phyloP scores from a whole-genome alignment of 2,113 vertebrate species.

The Anhinga anhinga region DNA sequence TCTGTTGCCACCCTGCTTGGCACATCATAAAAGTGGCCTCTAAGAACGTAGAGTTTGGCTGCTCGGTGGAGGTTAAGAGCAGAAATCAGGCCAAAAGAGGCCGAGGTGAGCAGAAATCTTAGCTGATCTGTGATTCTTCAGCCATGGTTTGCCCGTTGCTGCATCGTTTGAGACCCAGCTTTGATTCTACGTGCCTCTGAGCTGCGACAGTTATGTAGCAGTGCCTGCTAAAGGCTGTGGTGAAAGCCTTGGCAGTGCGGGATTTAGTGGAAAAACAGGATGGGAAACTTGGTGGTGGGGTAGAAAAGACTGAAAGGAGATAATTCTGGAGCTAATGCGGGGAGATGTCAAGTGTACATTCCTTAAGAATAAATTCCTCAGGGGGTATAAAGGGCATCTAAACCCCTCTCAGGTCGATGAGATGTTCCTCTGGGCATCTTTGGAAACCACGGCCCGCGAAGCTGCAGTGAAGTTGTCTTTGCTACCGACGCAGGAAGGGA shows the following conservation, averaged over 20 bases:
- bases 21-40: not conserved
- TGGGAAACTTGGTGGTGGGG: not conserved
- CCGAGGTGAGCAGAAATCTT: not conserved
- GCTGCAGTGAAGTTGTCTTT: not conserved
- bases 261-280: not conserved
- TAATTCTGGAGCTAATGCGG: not conserved
- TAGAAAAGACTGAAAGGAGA: not conserved
- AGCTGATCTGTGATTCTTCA: not conserved
- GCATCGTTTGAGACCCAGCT: not conserved
- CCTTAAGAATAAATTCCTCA: not conserved
- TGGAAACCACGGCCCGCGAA: not conserved
- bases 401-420: not conserved
- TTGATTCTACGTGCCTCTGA: accelerated
- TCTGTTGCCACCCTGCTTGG: not conserved
- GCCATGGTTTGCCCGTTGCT: not conserved
- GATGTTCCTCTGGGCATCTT: not conserved
- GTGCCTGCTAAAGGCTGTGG: not conserved
- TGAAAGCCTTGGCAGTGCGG: not conserved
- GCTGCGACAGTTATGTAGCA: not conserved
- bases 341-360: not conserved
- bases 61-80: not conserved
- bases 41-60: not conserved
- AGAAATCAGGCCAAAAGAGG: not conserved
- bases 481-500: not conserved
- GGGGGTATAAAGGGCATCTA: not conserved